Percentiles rank a stretch among this genome's conserved stretches.
Evolutionary conservation across 2,113 vertebrate species (phyloP).

Genomic region (Gulo gulo): DNA sequence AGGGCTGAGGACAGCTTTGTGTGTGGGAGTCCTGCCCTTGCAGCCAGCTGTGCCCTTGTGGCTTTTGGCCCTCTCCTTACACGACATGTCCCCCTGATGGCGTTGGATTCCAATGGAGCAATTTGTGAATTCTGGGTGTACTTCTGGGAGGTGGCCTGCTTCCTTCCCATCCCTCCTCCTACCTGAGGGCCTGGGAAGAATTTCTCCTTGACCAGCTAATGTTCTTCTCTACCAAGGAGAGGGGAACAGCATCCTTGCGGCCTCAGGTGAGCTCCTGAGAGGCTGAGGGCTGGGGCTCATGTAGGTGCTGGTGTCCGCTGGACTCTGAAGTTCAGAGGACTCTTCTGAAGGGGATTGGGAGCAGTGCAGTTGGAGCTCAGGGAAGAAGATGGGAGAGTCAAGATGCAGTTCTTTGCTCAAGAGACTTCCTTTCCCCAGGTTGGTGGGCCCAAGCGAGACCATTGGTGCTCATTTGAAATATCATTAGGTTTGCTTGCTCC

Average conservation of each 20-base stretch:
- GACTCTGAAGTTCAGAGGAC: background rate
- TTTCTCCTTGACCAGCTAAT: background rate
- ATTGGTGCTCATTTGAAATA: background rate
- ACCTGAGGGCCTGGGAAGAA: background rate
- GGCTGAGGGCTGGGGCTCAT: background rate
- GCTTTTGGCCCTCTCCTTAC: background rate
- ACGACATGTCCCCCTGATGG: background rate
- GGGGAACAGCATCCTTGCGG: background rate
- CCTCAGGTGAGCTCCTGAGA: background rate
- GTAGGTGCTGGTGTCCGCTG: background rate
- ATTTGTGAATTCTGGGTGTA: background rate
- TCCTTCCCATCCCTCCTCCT: background rate
- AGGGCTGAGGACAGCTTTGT: background rate
- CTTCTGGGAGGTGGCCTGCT: background rate
- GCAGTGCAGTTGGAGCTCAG: background rate
- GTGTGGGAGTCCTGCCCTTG: background rate
- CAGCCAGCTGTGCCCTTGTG: background rate
- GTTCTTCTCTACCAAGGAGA: background rate
- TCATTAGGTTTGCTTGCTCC: background rate
- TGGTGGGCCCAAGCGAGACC: background rate
- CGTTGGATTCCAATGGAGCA: background rate
- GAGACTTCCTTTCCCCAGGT: background rate
- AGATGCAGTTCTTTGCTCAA: background rate
- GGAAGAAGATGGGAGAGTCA: background rate
- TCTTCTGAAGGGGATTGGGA: background rate